phyloP scores from a whole-genome alignment of 2,113 vertebrate genomes.

The Solenodon paradoxus region DNA sequence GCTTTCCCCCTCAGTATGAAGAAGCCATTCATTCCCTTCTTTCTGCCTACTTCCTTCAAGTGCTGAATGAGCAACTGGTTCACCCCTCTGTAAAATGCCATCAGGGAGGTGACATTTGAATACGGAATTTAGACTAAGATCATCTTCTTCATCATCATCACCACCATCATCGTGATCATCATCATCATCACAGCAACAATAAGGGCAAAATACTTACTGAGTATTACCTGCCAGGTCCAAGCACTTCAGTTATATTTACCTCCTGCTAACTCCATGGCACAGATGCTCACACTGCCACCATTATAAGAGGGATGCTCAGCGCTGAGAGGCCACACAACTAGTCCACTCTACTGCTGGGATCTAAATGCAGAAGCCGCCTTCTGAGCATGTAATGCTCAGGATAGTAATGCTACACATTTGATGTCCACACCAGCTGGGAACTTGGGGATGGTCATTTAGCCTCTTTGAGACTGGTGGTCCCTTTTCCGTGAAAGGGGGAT shows the following conservation, averaged over 20 bases:
- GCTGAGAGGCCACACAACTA: background rate
- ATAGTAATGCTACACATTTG: no score
- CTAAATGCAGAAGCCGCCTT: background rate
- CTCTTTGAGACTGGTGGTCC: background rate
- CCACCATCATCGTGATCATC: background rate
- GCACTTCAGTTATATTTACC: background rate
- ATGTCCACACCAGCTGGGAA: background rate
- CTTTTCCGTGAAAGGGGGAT: background rate
- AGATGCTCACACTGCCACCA: no score
- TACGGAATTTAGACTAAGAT: background rate
- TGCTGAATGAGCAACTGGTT: background rate
- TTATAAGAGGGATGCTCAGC: fast-evolving
- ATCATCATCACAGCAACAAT: background rate
- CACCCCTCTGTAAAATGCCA: background rate
- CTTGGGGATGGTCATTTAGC: background rate
- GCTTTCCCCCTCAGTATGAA: background rate
- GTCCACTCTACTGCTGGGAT: background rate
- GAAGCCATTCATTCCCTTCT: background rate
- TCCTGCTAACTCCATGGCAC: background rate
- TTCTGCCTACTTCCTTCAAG: background rate
- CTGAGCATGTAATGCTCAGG: background rate
- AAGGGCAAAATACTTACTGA: background rate
- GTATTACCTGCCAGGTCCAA: background rate
- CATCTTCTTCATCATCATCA: background rate
- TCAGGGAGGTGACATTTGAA: background rate